phyloP scores from a whole-genome alignment of 2,797 vertebrate genomes.

The Fistularia commersonii region DNA sequence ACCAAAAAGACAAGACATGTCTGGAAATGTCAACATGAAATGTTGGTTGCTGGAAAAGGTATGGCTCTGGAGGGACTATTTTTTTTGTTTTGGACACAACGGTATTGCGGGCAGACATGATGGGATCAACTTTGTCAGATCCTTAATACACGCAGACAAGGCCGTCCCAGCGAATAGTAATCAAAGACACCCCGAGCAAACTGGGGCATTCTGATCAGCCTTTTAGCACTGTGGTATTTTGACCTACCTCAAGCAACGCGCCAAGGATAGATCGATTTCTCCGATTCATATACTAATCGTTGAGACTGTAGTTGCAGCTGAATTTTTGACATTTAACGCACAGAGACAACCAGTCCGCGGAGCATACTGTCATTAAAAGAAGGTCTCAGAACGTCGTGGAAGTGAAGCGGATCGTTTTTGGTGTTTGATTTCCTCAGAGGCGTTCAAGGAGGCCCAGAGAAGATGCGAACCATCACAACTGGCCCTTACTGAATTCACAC shows the following conservation, averaged over 20 bases:
- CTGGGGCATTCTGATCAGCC: conserved; percentile 60
- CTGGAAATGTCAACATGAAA: conserved; percentile 86
- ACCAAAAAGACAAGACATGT: conserved; percentile 66
- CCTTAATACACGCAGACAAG: conserved; percentile 71
- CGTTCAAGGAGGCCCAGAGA: conserved; percentile 48
- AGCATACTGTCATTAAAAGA: conserved; percentile 10
- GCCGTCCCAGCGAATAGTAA: conserved; percentile 76
- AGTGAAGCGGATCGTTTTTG: neutral
- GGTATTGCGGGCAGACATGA: conserved; percentile 79
- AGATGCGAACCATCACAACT: conserved; percentile 31
- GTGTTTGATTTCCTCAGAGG: conserved; percentile 30
- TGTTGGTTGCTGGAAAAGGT: conserved; percentile 81
- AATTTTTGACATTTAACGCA: conserved; percentile 39
- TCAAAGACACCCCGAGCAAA: conserved; percentile 70
- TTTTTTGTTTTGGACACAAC: conserved; percentile 76
- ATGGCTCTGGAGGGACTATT: conserved; percentile 77
- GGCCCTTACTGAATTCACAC: conserved; percentile 29
- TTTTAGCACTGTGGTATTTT: conserved; percentile 34
- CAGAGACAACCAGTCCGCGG: conserved; percentile 8
- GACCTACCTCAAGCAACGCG: conserved; percentile 24
- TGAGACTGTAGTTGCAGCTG: conserved; percentile 8
- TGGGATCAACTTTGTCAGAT: conserved; percentile 79
- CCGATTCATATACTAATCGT: conserved; percentile 17
- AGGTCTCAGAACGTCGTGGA: conserved; percentile 8
- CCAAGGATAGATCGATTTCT: conserved; percentile 15